Evolutionary conservation across 2,888 invertebrate genomes (phyloP).

Genomic region (Leptodirus hochenwartii): DNA sequence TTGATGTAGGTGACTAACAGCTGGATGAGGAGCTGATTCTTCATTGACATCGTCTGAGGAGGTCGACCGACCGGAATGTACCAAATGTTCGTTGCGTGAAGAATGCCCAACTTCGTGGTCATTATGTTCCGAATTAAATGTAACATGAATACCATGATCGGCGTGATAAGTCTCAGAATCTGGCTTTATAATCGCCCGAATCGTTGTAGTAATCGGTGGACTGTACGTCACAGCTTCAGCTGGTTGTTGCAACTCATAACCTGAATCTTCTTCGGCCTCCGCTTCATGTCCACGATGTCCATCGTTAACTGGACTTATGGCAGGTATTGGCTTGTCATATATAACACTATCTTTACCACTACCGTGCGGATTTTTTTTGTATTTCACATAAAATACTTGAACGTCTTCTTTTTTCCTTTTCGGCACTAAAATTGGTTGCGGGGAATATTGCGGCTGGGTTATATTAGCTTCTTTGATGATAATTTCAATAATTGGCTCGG

Average conservation of each 20-base stretch:
- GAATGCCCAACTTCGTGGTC: conserved; percentile 10
- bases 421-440: conserved; percentile 31
- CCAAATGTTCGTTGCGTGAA: no score
- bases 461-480: conserved; percentile 83
- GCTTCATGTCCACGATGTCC: conserved; percentile 34
- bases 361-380: conserved; percentile 64
- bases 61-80: conserved; percentile 36
- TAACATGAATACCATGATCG: conserved; percentile 62
- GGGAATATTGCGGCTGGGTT: conserved; percentile 46
- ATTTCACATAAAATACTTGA: conserved; percentile 81
- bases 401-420: conserved; percentile 63
- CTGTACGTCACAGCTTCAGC: conserved; percentile 20
- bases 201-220: conserved; percentile 53
- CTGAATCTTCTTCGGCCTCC: conserved; percentile 24
- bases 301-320: conserved; percentile 45
- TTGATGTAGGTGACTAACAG: conserved; percentile 31
- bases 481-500: conserved; percentile 82
- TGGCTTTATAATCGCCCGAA: conserved; percentile 69
- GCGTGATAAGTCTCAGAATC: conserved; percentile 73
- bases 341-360: conserved; percentile 52
- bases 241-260: conserved; percentile 4
- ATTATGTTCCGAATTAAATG: conserved; percentile 34
- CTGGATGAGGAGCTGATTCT: conserved; percentile 46
- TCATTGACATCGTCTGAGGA: conserved; percentile 33
- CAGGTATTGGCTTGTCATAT: conserved; percentile 65